phyloP scores from a whole-genome alignment of 2,113 vertebrate genomes.

The Boulengeromyrus knoepffleri region DNA sequence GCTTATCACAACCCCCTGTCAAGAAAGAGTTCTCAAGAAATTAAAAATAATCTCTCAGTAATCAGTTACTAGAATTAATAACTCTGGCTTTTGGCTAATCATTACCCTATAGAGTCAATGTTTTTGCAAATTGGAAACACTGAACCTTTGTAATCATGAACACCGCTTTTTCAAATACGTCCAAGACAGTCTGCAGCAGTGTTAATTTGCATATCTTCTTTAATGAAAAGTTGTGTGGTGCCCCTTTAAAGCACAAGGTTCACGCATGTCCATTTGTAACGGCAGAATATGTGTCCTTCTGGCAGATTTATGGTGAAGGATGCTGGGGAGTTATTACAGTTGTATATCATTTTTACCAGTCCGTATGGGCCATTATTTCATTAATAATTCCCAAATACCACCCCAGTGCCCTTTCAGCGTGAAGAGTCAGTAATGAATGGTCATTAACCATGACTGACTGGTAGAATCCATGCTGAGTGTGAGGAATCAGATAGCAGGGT shows the following conservation, averaged over 20 bases:
- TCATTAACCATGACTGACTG: slow-evolving; percentile 29
- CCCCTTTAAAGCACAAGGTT: neutral
- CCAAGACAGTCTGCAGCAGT: neutral
- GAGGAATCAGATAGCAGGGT: slow-evolving; percentile 37
- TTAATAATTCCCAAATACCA: slow-evolving; percentile 37
- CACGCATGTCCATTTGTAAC: neutral
- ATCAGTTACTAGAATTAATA: slow-evolving; percentile 45
- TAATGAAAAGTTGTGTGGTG: neutral
- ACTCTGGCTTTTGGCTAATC: slow-evolving; percentile 40
- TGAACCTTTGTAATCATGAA: neutral
- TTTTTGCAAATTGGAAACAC: neutral
- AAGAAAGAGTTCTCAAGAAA: slow-evolving; percentile 23
- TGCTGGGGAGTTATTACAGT: slow-evolving; percentile 21
- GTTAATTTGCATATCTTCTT: neutral
- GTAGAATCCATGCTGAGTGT: slow-evolving; percentile 34
- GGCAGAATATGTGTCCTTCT: neutral
- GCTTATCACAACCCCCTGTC: slow-evolving; percentile 29
- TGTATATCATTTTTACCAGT: slow-evolving; percentile 26
- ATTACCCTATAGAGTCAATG: slow-evolving; percentile 31
- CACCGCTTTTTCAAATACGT: neutral
- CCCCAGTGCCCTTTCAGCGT: slow-evolving; percentile 20
- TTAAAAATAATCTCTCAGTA: slow-evolving; percentile 44
- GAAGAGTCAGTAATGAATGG: slow-evolving; percentile 35
- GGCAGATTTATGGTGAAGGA: slow-evolving; percentile 1
- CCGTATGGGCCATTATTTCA: slow-evolving; percentile 29